Conservation (phyloP, 2,888 invertebrate genomes). For the Frankliniella intonsa region DNA sequence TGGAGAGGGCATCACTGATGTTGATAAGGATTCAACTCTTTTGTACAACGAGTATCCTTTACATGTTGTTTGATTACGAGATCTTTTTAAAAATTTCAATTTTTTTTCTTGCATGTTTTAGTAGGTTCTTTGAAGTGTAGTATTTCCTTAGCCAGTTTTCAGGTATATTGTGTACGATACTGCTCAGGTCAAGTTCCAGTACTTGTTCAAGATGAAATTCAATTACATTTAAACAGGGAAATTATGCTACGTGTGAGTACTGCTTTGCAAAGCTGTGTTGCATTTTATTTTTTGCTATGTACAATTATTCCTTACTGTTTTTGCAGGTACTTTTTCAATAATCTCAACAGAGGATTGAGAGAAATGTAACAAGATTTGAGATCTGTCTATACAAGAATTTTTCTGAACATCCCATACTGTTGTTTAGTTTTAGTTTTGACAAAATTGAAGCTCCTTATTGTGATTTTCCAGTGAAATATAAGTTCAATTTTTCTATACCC, state of each 20-base stretch:
- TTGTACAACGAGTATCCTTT: slow-evolving; percentile 93
- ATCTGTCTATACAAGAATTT: neutral
- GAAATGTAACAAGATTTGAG: neutral
- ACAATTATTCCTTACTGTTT: neutral
- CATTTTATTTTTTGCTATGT: neutral
- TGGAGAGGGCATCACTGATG: slow-evolving; percentile 56
- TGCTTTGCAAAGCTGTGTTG: neutral
- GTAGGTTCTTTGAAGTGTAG: neutral
- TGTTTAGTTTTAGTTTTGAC: neutral
- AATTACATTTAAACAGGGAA: slow-evolving; percentile 57
- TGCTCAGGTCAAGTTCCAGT: slow-evolving; percentile 87
- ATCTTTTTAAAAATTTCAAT: neutral
- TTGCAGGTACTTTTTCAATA: neutral
- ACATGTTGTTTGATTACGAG: slow-evolving; percentile 7
- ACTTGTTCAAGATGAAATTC: slow-evolving; percentile 82
- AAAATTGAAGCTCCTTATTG: neutral
- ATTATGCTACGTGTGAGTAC: neutral
- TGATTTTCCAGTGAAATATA: too few species aligned
- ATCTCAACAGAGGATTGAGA: neutral
- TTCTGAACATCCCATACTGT: neutral
- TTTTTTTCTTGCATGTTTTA: neutral
- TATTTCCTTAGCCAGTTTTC: slow-evolving; percentile 42
- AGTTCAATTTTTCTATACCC: too few species aligned
- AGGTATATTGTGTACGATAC: slow-evolving; percentile 91
- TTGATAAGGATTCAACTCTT: slow-evolving; percentile 49